These are phyloP conservation scores for Ailurus styani DNA, from an alignment of 2,113 vertebrate genomes.

Conservation along the genomic window DNA sequence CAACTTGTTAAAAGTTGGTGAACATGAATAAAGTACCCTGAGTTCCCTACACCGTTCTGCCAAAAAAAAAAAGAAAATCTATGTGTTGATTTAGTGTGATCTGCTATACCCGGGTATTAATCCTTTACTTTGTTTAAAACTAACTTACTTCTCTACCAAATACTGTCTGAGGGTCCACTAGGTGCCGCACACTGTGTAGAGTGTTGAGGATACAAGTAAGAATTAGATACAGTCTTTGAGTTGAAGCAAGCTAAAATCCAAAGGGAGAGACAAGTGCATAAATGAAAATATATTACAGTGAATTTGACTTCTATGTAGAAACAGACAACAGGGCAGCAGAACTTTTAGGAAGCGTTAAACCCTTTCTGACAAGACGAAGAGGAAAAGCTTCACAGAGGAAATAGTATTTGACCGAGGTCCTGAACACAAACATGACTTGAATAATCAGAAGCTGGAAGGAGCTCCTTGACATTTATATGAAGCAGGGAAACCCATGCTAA, in stretches of 20 bases:
- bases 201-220: neutral
- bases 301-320: neutral
- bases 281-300: neutral
- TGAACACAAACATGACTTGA: neutral
- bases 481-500: accelerated
- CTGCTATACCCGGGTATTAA: neutral
- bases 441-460: neutral
- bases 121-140: neutral
- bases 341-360: neutral
- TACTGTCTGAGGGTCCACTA: neutral
- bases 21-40: neutral
- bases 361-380: neutral
- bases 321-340: neutral
- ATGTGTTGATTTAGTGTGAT: neutral
- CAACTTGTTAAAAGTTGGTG: neutral
- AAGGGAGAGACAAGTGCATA: neutral
- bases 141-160: neutral
- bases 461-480: too few species aligned
- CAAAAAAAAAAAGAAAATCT: neutral
- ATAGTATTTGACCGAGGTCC: neutral
- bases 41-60: neutral
- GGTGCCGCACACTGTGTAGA: accelerated
- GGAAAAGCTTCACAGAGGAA: neutral
- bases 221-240: neutral
- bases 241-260: neutral